Conservation (phyloP, 2,113 vertebrate genomes). For the Polyodon spathula region DNA sequence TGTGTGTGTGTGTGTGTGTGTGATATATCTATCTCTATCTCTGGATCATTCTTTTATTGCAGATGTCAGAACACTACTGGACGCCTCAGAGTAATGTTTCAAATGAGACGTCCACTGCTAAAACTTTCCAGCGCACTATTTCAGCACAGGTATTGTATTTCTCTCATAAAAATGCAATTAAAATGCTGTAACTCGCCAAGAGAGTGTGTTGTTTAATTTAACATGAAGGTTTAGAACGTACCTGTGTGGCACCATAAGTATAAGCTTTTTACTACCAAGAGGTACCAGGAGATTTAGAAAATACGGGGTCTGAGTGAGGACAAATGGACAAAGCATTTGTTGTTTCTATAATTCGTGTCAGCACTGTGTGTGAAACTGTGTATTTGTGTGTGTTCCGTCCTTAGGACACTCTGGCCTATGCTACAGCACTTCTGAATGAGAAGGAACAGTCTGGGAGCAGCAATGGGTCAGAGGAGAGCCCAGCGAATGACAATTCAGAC, state of each 20-base stretch:
- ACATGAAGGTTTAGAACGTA: too few species aligned
- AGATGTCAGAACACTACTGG: conserved; percentile 99
- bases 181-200: too few species aligned
- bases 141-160: conserved; percentile 79
- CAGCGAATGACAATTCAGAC: conserved; percentile 86
- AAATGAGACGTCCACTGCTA: conserved; percentile 96
- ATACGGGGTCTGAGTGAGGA: too few species aligned
- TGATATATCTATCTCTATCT: too few species aligned
- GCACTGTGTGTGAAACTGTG: conserved; percentile 10
- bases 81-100: conserved; percentile 95
- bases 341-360: too few species aligned
- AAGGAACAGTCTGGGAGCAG: conserved; percentile 97
- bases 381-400: conserved; percentile 19
- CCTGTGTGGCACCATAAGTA: too few species aligned
- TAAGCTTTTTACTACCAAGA: too few species aligned
- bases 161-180: neutral
- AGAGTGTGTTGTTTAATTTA: too few species aligned
- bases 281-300: too few species aligned
- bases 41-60: conserved; percentile 27
- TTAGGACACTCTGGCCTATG: conserved; percentile 90
- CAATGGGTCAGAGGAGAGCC: conserved; percentile 92
- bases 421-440: conserved; percentile 91
- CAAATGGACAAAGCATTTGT: too few species aligned
- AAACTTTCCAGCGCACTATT: conserved; percentile 97
- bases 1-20: too few species aligned